Evolutionary conservation across 2,113 vertebrate species (phyloP).

Genomic region (Anhinga anhinga): DNA sequence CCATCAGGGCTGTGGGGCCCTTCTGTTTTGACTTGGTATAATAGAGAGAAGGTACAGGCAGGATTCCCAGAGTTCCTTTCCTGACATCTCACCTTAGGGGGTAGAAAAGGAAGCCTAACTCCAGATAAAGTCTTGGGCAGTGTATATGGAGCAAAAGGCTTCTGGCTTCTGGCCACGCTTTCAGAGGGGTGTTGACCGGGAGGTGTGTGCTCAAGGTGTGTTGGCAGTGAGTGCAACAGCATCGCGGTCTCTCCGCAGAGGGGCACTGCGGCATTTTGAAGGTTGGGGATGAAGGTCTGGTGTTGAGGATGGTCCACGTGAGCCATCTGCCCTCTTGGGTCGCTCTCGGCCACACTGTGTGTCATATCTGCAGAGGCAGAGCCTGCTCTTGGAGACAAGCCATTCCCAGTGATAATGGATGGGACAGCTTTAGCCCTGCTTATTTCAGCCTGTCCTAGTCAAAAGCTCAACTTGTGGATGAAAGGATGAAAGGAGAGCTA

Average conservation of each 20-base stretch:
- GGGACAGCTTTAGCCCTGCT: not conserved
- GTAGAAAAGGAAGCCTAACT: not conserved
- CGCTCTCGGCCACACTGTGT: not conserved
- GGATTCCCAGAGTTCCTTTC: not conserved
- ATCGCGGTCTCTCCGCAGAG: not conserved
- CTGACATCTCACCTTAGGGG: not conserved
- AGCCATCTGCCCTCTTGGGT: not conserved
- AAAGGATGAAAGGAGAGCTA: not conserved
- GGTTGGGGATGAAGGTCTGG: not conserved
- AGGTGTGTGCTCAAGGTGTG: not conserved
- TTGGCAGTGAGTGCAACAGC: fast-evolving
- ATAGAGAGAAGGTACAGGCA: not conserved
- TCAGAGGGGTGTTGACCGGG: not conserved
- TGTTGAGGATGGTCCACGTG: not conserved
- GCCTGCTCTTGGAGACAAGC: conserved; percentile 5
- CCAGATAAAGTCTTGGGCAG: not conserved
- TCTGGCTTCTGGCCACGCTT: not conserved
- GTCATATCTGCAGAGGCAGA: not conserved
- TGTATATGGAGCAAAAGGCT: fast-evolving
- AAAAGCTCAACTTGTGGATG: not conserved
- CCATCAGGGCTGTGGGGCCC: not conserved
- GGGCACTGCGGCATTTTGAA: conserved; percentile 8
- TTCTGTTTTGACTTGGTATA: not conserved
- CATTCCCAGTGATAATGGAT: not conserved
- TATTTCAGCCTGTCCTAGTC: not conserved